phyloP scores from a whole-genome alignment of 1,140 invertebrate genomes.

The Sarcophaga bullata region DNA sequence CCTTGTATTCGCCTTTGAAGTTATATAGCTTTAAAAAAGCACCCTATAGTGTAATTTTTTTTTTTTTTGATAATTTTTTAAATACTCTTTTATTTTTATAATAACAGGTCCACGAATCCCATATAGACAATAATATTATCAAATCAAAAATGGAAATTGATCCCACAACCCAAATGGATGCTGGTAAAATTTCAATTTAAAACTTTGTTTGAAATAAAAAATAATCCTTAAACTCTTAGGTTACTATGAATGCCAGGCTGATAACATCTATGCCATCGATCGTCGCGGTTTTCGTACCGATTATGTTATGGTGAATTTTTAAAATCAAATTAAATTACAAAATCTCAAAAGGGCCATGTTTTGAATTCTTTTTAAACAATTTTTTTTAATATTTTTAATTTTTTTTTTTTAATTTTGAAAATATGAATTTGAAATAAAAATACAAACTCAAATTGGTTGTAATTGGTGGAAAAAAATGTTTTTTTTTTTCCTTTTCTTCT shows the following conservation, averaged over 20 bases:
- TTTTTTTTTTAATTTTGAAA: background rate
- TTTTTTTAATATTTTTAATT: no score
- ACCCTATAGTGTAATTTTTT: no score
- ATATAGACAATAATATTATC: slow-evolving; percentile 78
- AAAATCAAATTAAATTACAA: slow-evolving; percentile 39
- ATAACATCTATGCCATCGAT: slow-evolving; percentile 93
- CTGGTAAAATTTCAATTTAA: slow-evolving; percentile 68
- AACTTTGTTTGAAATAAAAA: background rate
- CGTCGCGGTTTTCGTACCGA: slow-evolving; percentile 89
- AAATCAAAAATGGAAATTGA: slow-evolving; percentile 95
- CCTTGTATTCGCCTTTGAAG: no score
- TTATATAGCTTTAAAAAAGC: no score
- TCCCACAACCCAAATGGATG: slow-evolving; percentile 93
- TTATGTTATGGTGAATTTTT: slow-evolving; percentile 68
- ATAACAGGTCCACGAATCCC: slow-evolving; percentile 91
- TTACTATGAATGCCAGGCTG: slow-evolving; percentile 88
- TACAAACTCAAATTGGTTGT: no score
- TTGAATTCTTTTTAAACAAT: slow-evolving; percentile 31
- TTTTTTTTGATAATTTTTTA: no score
- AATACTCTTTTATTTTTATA: no score
- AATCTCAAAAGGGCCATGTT: background rate
- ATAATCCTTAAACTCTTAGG: slow-evolving; percentile 41
- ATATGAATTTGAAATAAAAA: no score
- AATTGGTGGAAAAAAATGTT: no score
- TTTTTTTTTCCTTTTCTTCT: no score